Conservation (phyloP, 2,797 vertebrate genomes). For the Sebastes baramenuke region DNA sequence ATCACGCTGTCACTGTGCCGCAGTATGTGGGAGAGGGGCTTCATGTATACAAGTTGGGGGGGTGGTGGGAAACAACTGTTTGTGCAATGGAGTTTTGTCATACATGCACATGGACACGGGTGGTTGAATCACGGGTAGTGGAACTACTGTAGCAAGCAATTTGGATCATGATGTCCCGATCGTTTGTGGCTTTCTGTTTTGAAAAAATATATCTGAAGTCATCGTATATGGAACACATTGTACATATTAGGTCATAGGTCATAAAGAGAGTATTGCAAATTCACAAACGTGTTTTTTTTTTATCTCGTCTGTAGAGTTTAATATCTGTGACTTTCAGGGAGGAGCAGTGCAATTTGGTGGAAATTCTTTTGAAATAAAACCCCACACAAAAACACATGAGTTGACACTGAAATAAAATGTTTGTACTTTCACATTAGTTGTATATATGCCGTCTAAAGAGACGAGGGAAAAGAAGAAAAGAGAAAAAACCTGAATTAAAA, state of each 20-base stretch:
- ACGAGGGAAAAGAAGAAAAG: background rate
- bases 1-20: conserved; percentile 53
- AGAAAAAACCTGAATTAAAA: background rate
- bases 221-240: background rate
- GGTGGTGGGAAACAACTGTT: conserved; percentile 47
- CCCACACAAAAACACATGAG: background rate
- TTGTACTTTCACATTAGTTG: background rate
- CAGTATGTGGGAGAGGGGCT: conserved; percentile 38
- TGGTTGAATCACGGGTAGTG: conserved; percentile 28
- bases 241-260: background rate
- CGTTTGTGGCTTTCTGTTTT: conserved; percentile 31
- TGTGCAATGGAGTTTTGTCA: conserved; percentile 63
- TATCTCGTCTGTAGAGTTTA: background rate
- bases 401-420: background rate
- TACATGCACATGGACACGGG: conserved; percentile 50
- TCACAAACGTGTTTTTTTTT: background rate
- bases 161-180: conserved; percentile 62
- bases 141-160: conserved; percentile 47
- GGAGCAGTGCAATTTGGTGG: background rate
- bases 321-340: background rate
- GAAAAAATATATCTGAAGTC: conserved; percentile 1
- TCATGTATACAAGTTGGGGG: conserved; percentile 39
- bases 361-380: background rate
- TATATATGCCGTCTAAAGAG: background rate
- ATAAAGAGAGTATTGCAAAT: background rate